These are phyloP conservation scores for Pimpla rufipes DNA, from an alignment of 2,888 invertebrate genomes.

Conservation along the genomic window DNA sequence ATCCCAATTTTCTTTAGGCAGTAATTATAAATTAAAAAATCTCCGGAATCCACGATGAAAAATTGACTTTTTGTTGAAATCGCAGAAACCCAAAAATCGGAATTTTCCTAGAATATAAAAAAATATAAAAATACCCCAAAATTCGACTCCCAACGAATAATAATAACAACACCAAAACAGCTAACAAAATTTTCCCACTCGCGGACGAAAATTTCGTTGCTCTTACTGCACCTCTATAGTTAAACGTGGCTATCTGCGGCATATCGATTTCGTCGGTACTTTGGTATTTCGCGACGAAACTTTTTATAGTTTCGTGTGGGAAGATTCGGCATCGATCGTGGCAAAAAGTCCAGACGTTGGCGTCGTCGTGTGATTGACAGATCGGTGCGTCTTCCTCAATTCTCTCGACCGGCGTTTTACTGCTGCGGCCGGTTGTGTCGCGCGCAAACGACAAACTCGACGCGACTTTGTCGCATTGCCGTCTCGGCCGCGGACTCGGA, in stretches of 20 bases:
- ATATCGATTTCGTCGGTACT: background rate
- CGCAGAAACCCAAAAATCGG: background rate
- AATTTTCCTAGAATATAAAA: background rate
- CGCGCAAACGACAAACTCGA: no score
- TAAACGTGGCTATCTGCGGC: background rate
- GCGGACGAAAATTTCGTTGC: background rate
- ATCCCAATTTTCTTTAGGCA: background rate
- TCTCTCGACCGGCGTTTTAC: constrained; percentile 25
- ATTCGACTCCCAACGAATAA: background rate
- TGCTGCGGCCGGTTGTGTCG: constrained; percentile 5
- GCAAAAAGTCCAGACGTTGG: background rate
- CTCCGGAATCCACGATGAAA: background rate
- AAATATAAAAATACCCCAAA: background rate
- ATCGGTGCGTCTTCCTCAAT: background rate
- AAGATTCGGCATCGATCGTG: background rate
- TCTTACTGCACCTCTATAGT: background rate
- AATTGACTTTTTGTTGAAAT: background rate
- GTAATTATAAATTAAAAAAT: background rate
- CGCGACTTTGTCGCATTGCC: constrained; percentile 49
- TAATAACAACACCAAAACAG: background rate
- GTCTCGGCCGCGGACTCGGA: constrained; percentile 20
- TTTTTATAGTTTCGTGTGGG: background rate
- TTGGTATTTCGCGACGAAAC: background rate
- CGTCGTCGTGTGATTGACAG: constrained; percentile 37
- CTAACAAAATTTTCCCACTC: background rate